Evolutionary conservation across 2,888 invertebrate species (phyloP).

Genomic region (Pseudeuparius sepicola): DNA sequence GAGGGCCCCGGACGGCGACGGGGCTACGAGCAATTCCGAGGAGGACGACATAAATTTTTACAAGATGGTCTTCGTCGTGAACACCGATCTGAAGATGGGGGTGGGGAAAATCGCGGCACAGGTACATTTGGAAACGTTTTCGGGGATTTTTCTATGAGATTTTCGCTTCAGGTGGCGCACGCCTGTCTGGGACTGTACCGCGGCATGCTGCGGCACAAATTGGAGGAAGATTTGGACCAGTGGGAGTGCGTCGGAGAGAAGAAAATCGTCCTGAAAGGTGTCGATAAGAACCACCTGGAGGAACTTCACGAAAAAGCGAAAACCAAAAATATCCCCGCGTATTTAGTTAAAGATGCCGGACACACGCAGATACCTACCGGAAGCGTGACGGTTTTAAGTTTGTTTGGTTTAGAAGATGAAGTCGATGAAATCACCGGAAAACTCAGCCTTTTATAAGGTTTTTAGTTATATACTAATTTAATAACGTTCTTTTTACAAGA

Average conservation of each 20-base stretch:
- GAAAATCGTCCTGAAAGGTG: conserved; percentile 39
- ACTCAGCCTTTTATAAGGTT: conserved; percentile 26
- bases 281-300: conserved; percentile 35
- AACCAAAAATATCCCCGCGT: conserved; percentile 27
- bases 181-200: conserved; percentile 48
- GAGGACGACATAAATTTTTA: conserved; percentile 35
- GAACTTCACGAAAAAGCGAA: conserved; percentile 35
- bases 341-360: conserved; percentile 37
- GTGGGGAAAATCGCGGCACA: conserved; percentile 51
- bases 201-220: conserved; percentile 37
- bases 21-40: conserved; percentile 14
- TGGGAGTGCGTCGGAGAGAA: conserved; percentile 46
- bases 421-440: conserved; percentile 35
- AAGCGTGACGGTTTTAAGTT: conserved; percentile 41
- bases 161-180: conserved; percentile 42
- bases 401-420: conserved; percentile 41
- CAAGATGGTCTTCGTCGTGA: conserved; percentile 58
- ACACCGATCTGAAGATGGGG: conserved; percentile 50
- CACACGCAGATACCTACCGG: conserved; percentile 39
- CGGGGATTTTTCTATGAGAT: conserved; percentile 6
- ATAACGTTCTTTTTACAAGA: no score
- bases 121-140: conserved; percentile 31
- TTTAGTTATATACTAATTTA: no score
- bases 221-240: conserved; percentile 39
- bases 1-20: conserved; percentile 2